Percentiles rank a stretch among this genome's conserved stretches.
Conservation (phyloP, 2,113 vertebrate species). For the Cepphus grylle region DNA sequence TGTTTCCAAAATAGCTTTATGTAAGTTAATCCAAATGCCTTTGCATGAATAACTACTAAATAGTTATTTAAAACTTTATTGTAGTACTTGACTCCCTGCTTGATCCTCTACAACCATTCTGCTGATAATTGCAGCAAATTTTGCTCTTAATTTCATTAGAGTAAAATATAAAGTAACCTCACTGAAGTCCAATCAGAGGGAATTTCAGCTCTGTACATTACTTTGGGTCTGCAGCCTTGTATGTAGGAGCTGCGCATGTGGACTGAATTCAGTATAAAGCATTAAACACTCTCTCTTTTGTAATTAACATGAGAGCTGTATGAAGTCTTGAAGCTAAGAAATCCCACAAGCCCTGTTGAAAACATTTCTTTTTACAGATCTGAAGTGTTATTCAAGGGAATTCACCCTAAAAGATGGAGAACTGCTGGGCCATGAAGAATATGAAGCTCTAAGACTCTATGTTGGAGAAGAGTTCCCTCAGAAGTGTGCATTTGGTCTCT, state of each 20-base stretch:
- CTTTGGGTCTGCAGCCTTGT: neutral
- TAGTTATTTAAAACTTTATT: neutral
- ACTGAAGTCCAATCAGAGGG: neutral
- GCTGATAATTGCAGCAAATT: neutral
- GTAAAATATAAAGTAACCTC: neutral
- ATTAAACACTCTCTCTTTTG: neutral
- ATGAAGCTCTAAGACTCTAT: neutral
- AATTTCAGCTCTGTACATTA: neutral
- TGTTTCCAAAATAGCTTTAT: neutral
- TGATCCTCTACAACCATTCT: neutral
- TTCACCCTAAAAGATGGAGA: neutral
- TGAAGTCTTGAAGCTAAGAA: neutral
- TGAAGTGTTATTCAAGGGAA: neutral
- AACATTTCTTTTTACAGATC: neutral
- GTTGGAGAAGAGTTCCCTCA: neutral
- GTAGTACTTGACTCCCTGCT: neutral
- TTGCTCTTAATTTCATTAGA: neutral
- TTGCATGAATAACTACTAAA: neutral
- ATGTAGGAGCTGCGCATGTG: neutral
- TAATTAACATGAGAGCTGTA: conserved; percentile 2
- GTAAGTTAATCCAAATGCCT: neutral
- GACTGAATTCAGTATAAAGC: neutral
- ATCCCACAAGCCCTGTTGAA: neutral
- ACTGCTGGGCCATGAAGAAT: neutral
- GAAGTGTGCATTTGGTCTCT: neutral